Percentiles rank a stretch among this genome's conserved stretches.
Evolutionary conservation across 1,140 invertebrate species (phyloP).

Genomic region (Holotrichia oblita): DNA sequence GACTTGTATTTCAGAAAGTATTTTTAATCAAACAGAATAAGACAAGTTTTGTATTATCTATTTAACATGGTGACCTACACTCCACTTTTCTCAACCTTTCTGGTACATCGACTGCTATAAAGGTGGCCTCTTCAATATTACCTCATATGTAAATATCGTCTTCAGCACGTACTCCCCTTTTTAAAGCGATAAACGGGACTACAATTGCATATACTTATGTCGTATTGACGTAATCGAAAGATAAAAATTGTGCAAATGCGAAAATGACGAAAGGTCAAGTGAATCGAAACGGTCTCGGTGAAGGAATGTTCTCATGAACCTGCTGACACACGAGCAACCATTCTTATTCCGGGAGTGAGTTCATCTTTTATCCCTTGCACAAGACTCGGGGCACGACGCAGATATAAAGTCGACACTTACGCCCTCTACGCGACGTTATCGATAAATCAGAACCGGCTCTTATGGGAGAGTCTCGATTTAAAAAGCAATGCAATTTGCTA

Average conservation of each 20-base stretch:
- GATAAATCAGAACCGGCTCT: background rate
- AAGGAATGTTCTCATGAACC: slow-evolving; percentile 36
- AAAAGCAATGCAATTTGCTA: slow-evolving; percentile 22
- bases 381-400: slow-evolving; percentile 23
- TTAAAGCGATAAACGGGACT: background rate
- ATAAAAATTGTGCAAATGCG: background rate
- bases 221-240: background rate
- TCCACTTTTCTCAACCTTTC: too few relatives aligned
- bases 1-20: too few relatives aligned
- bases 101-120: too few relatives aligned
- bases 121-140: background rate
- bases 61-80: too few relatives aligned
- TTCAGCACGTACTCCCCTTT: background rate
- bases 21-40: too few relatives aligned
- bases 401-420: slow-evolving; percentile 26
- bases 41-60: too few relatives aligned
- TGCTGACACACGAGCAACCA: slow-evolving; percentile 16
- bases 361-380: slow-evolving; percentile 30
- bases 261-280: slow-evolving; percentile 20
- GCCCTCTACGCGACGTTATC: slow-evolving; percentile 4
- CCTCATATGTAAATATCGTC: background rate
- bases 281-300: slow-evolving; percentile 26
- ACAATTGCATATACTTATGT: background rate
- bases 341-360: slow-evolving; percentile 36
- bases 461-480: slow-evolving; percentile 25